Conservation (phyloP, 2,888 invertebrate genomes). For the Ectemnius lituratus region DNA sequence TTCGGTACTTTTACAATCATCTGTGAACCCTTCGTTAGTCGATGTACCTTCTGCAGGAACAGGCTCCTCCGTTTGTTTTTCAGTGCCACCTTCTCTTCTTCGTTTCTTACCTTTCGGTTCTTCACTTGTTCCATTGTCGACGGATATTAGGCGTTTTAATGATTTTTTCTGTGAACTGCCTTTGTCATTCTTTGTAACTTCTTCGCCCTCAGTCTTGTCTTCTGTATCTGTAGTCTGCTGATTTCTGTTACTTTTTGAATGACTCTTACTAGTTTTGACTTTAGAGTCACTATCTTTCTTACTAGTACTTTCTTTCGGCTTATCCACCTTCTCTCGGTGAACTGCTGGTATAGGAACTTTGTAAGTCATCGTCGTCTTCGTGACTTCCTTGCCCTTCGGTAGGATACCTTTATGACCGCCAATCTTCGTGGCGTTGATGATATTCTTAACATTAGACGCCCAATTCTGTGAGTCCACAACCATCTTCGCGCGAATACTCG, state of each 20-base stretch:
- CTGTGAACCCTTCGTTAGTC: slow-evolving; percentile 45
- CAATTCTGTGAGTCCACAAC: slow-evolving; percentile 72
- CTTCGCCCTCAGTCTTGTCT: slow-evolving; percentile 40
- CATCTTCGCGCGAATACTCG: slow-evolving; percentile 67
- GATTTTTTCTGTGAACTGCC: slow-evolving; percentile 46
- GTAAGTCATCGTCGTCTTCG: slow-evolving; percentile 75
- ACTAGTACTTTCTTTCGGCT: slow-evolving; percentile 51
- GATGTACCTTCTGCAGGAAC: neutral
- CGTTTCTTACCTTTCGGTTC: slow-evolving; percentile 61
- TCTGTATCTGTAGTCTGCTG: slow-evolving; percentile 30
- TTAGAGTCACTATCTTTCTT: slow-evolving; percentile 59
- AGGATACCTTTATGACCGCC: slow-evolving; percentile 74
- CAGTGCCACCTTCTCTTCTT: slow-evolving; percentile 47
- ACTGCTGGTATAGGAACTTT: slow-evolving; percentile 76
- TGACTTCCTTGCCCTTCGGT: slow-evolving; percentile 74
- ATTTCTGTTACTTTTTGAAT: slow-evolving; percentile 50
- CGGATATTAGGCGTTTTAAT: slow-evolving; percentile 48
- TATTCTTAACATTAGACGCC: slow-evolving; percentile 73
- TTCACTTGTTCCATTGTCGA: slow-evolving; percentile 30
- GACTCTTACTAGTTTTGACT: slow-evolving; percentile 43
- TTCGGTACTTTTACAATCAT: slow-evolving; percentile 60
- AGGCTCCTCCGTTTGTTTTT: slow-evolving; percentile 16
- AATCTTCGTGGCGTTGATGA: slow-evolving; percentile 74
- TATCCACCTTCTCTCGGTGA: slow-evolving; percentile 70
- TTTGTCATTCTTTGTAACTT: slow-evolving; percentile 16